Evolutionary conservation across 2,888 invertebrate genomes (phyloP).

Genomic region (Melanostoma scalare): DNA sequence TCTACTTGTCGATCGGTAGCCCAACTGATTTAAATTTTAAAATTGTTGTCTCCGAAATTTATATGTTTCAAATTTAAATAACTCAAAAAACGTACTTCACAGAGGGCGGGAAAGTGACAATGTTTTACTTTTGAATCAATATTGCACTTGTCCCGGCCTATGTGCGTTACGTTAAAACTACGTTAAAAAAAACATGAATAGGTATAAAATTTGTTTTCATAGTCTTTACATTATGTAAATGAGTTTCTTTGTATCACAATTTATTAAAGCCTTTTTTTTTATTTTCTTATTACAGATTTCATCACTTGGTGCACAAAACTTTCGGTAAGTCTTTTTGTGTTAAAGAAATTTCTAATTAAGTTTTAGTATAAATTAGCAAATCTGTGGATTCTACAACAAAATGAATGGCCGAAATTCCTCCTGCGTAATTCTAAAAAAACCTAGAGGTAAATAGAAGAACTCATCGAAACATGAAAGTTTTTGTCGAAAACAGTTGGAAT

Average conservation of each 20-base stretch:
- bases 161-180: conserved; percentile 79
- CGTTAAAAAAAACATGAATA: not conserved
- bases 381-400: too few relatives aligned
- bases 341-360: not conserved
- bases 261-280: not conserved
- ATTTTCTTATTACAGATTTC: conserved; percentile 2
- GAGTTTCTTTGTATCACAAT: not conserved
- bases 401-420: too few relatives aligned
- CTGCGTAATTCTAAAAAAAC: too few relatives aligned
- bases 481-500: too few relatives aligned
- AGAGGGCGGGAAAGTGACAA: conserved; percentile 81
- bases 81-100: conserved; percentile 74
- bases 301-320: not conserved
- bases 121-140: conserved; percentile 82
- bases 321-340: conserved; percentile 3
- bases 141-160: conserved; percentile 88
- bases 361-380: not conserved
- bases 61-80: not conserved
- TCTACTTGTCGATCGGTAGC: conserved; percentile 12
- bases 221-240: not conserved
- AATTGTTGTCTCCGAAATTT: not conserved
- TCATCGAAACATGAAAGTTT: too few relatives aligned
- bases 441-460: too few relatives aligned
- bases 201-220: not conserved
- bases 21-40: not conserved